These are phyloP conservation scores for Coronaproctus castanopsis DNA, from an alignment of 2,888 invertebrate genomes.

Conservation along the genomic window DNA sequence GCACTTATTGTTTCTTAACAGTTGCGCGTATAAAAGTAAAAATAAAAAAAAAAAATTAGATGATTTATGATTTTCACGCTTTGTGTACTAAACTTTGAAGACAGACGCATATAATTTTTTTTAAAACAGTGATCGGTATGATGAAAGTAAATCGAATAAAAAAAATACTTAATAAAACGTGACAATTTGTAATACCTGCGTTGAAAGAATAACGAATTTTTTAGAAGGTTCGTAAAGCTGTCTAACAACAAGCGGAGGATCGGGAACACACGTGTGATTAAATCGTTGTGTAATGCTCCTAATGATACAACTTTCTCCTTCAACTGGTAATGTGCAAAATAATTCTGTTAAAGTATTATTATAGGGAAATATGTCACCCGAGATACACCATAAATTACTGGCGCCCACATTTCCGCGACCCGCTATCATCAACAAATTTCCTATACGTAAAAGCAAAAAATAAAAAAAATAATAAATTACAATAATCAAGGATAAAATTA, in stretches of 20 bases:
- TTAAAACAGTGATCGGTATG: no score
- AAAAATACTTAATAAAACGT: no score
- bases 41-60: no score
- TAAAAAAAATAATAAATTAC: neutral
- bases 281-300: slow-evolving; percentile 36
- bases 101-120: no score
- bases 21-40: no score
- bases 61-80: no score
- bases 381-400: slow-evolving; percentile 40
- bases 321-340: slow-evolving; percentile 40
- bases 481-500: no score
- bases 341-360: slow-evolving; percentile 38
- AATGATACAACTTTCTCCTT: slow-evolving; percentile 66
- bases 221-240: slow-evolving; percentile 42
- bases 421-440: slow-evolving; percentile 42
- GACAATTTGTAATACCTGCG: slow-evolving; percentile 45
- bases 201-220: slow-evolving; percentile 67
- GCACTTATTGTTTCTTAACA: no score
- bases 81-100: no score
- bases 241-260: slow-evolving; percentile 44
- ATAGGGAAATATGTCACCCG: slow-evolving; percentile 51
- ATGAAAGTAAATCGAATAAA: no score
- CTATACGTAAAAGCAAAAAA: slow-evolving; percentile 27
- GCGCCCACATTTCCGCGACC: slow-evolving; percentile 9
- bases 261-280: slow-evolving; percentile 20